These are phyloP conservation scores for Baryphthengus martii DNA, from an alignment of 2,113 vertebrate genomes.

Conservation along the genomic window DNA sequence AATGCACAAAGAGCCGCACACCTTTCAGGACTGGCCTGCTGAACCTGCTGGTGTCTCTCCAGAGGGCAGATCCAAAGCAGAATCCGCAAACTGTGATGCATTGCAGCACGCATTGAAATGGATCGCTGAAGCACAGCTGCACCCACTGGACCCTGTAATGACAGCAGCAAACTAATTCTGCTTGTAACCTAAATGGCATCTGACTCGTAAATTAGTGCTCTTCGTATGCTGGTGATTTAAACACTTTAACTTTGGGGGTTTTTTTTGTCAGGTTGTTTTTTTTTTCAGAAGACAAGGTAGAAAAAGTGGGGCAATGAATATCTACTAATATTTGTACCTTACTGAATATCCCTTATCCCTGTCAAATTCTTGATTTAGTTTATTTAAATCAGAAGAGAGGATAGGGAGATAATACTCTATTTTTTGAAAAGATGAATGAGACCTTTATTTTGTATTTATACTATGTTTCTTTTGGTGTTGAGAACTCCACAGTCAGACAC, in stretches of 20 bases:
- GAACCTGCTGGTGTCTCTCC: neutral
- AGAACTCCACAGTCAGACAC: neutral
- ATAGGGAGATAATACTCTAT: neutral
- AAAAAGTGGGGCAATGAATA: neutral
- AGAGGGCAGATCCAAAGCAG: neutral
- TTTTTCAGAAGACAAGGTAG: neutral
- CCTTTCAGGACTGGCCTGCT: neutral
- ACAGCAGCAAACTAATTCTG: neutral
- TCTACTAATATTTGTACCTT: neutral
- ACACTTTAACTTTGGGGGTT: neutral
- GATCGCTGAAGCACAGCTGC: constrained; percentile 1
- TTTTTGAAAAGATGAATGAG: neutral
- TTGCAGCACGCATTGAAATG: neutral
- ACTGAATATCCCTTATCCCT: neutral
- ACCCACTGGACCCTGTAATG: constrained; percentile 2
- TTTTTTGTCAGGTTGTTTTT: too few species aligned
- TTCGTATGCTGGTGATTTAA: neutral
- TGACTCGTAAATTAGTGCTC: neutral
- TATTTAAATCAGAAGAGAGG: neutral
- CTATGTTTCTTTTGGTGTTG: neutral
- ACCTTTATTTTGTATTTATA: neutral
- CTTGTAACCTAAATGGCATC: neutral
- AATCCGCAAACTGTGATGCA: neutral
- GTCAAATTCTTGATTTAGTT: neutral
- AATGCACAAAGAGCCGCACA: neutral